Evolutionary conservation across 92 coral and sea anemone genomes (phyloP).

Genomic region (Porites lobata): DNA sequence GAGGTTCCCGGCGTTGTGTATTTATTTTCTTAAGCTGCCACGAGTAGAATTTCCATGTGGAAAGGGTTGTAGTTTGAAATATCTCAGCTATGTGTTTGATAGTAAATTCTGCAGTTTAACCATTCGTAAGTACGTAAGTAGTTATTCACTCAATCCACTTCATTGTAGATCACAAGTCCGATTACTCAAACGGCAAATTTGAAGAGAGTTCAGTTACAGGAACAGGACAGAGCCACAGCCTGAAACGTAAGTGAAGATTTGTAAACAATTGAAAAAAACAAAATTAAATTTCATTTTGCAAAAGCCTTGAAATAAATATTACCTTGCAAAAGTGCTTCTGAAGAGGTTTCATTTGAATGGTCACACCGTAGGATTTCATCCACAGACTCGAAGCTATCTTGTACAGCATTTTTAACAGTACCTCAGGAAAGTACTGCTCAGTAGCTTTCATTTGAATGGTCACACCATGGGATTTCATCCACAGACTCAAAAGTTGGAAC

Average conservation of each 20-base stretch:
- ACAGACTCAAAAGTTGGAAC: no score
- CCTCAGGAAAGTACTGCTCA: no score
- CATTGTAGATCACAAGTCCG: constrained; percentile 39
- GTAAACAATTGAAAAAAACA: no score
- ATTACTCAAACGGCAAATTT: background rate
- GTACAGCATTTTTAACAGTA: no score
- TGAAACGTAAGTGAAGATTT: constrained; percentile 31
- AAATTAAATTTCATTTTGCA: no score
- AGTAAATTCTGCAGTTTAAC: background rate
- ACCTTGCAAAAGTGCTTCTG: no score
- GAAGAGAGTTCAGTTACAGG: background rate
- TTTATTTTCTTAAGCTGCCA: background rate
- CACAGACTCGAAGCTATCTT: no score
- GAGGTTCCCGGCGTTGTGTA: background rate
- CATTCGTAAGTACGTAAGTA: background rate
- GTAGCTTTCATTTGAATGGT: no score
- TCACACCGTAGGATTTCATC: no score
- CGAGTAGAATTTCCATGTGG: background rate
- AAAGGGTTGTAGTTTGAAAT: background rate
- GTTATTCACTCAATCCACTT: constrained; percentile 16
- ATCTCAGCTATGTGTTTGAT: background rate
- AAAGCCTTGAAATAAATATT: no score
- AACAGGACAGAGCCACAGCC: background rate
- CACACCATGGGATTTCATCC: no score
- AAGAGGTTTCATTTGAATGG: no score